Percentiles rank a stretch among this genome's conserved stretches.
phyloP scores from a whole-genome alignment of 2,888 invertebrate genomes.

The Steromphala cineraria region DNA sequence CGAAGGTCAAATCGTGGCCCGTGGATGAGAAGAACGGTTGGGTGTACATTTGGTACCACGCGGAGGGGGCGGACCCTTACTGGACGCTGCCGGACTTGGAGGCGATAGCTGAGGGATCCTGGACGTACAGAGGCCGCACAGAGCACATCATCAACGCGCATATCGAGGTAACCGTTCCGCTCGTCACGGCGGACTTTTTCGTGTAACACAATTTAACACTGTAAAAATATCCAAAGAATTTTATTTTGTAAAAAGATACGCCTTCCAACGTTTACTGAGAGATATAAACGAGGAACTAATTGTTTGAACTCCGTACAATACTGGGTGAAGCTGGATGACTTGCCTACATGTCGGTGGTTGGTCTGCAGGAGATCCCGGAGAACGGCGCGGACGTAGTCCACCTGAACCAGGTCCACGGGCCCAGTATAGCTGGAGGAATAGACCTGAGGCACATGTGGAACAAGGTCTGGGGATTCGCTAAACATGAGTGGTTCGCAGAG shows the following conservation, averaged over 20 bases:
- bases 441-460: constrained; percentile 69
- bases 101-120: constrained; percentile 78
- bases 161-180: constrained; percentile 81
- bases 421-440: constrained; percentile 78
- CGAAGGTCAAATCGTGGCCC: constrained; percentile 83
- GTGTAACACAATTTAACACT: too few relatives aligned
- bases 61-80: constrained; percentile 82
- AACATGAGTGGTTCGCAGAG: constrained; percentile 81
- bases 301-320: not conserved
- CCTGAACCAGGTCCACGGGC: constrained; percentile 85
- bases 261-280: too few relatives aligned
- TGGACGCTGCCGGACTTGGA: constrained; percentile 82
- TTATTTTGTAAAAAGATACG: too few relatives aligned
- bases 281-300: not conserved
- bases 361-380: constrained; percentile 87
- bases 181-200: too few relatives aligned
- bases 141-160: constrained; percentile 87
- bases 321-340: not conserved
- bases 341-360: not conserved
- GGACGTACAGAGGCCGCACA: constrained; percentile 85
- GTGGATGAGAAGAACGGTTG: constrained; percentile 83
- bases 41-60: constrained; percentile 90
- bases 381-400: constrained; percentile 92
- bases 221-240: too few relatives aligned
- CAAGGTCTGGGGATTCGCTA: constrained; percentile 76